phyloP scores from a whole-genome alignment of 2,113 vertebrate species.

The Neogobius melanostomus region DNA sequence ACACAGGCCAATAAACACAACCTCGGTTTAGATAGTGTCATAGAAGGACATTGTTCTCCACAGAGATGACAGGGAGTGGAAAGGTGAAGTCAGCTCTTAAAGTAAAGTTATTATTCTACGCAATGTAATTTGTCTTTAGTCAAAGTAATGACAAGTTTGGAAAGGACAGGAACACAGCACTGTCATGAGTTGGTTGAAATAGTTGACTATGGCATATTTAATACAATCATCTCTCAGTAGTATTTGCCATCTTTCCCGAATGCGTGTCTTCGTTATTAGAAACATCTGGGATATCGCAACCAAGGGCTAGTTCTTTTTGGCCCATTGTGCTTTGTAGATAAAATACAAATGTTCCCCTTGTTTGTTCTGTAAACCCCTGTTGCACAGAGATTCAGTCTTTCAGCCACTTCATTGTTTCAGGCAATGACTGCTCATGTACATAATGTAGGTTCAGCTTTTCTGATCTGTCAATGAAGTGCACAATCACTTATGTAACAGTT shows the following conservation, averaged over 20 bases:
- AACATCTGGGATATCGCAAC: conserved; percentile 19
- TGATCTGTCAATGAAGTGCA: too few species aligned
- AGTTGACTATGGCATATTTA: conserved; percentile 33
- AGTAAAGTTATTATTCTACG: background rate
- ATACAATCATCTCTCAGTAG: conserved; percentile 42
- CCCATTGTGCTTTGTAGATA: conserved; percentile 9
- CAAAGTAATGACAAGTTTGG: conserved; percentile 18
- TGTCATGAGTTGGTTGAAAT: conserved; percentile 10
- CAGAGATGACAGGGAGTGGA: conserved; percentile 27
- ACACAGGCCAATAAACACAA: conserved; percentile 24
- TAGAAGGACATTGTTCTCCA: conserved; percentile 10
- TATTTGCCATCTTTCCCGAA: conserved; percentile 4
- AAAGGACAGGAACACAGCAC: background rate
- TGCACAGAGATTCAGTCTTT: conserved; percentile 20
- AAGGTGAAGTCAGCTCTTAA: background rate
- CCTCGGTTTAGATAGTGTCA: conserved; percentile 14
- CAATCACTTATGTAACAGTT: too few species aligned
- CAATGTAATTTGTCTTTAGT: background rate
- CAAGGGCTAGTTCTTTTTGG: conserved; percentile 7
- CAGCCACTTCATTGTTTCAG: conserved; percentile 28
- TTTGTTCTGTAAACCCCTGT: background rate
- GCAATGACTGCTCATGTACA: conserved; percentile 21
- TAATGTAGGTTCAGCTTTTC: conserved; percentile 24
- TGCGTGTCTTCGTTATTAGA: conserved; percentile 20
- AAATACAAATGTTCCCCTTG: conserved; percentile 11